Evolutionary conservation across 2,888 invertebrate genomes (phyloP), one percentile per base, ranked within the genome.

Genomic region (Liodrosophila aerea): DNA sequence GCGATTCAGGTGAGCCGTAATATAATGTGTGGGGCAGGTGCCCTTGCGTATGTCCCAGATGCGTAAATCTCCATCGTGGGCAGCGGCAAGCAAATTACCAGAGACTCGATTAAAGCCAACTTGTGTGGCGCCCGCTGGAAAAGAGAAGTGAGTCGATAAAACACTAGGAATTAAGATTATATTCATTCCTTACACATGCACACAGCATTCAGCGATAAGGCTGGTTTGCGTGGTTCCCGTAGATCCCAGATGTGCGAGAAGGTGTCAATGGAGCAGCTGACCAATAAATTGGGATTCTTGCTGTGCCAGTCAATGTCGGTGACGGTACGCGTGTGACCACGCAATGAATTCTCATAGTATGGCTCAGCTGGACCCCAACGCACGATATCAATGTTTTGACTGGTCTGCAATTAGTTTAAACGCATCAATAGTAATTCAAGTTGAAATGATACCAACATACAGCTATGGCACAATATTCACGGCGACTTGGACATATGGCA

Each of bases 191-290:
- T 85, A 89, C 87, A 90, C 92, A 92, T 91, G 94, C 96, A 96
- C 82, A 98, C 96, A 73, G 97, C 96, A 81, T 96, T 96, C 30
- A 98, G 90, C 4, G 97, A 96, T 40, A 95, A 90, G 9, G 93
- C 92, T 12, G 98, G 98, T 88, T 95, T 94, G 63, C 96, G 92
- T 7, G 95, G 92, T 90, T 97, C 97, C 77, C 97, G 91, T 46
- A 97, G 92, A 88, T 98, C 98, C 98, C 98, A 98, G 54, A 98
- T 92, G 88, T 97, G 95, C 31, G 97, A 97, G 85, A 95, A 97
- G 34, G 97, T 96, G 88, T 98, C 98, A 50, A 97, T 96, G 3
- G 98, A 98, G 87, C 97, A 97, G 39, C 97, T 97, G 7, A 97
- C 95, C 57, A 96, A 88, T 41, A 94, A 89, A 88, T 94, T 93